phyloP scores from a whole-genome alignment of 2,113 vertebrate genomes.

The Entomyzon cyanotis region DNA sequence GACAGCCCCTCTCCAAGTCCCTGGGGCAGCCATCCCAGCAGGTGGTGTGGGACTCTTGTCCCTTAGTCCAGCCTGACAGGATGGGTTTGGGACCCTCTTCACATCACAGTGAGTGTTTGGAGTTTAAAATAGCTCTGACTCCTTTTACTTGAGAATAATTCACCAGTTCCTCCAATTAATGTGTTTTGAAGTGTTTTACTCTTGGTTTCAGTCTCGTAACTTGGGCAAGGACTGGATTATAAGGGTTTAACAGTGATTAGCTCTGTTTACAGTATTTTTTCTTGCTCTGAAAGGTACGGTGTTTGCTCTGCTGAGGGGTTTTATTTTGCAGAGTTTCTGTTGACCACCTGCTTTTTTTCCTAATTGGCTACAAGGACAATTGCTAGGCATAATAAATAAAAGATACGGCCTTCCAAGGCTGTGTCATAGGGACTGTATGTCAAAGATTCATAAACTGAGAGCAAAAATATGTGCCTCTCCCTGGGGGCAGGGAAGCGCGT shows the following conservation, averaged over 20 bases:
- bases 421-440: not conserved
- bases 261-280: slow-evolving; percentile 74
- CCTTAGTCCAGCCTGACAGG: slow-evolving; percentile 60
- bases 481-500: not conserved
- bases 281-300: not conserved
- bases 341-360: slow-evolving; percentile 63
- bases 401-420: slow-evolving; percentile 18
- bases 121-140: slow-evolving; percentile 30
- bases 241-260: slow-evolving; percentile 61
- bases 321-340: slow-evolving; percentile 40
- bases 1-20: slow-evolving; percentile 68
- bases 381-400: slow-evolving; percentile 62
- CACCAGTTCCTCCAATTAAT: not conserved
- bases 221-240: slow-evolving; percentile 49
- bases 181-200: slow-evolving; percentile 54
- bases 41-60: slow-evolving; percentile 54
- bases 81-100: slow-evolving; percentile 47
- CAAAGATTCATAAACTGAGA: slow-evolving; percentile 62
- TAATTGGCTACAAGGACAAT: slow-evolving; percentile 40
- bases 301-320: slow-evolving; percentile 47
- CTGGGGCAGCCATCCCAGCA: slow-evolving; percentile 62
- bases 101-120: not conserved
- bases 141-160: slow-evolving; percentile 44
- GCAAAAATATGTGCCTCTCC: slow-evolving; percentile 43
- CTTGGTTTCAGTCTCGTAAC: slow-evolving; percentile 59